Evolutionary conservation across 2,113 vertebrate species (phyloP).

Genomic region (Caracal caracal): DNA sequence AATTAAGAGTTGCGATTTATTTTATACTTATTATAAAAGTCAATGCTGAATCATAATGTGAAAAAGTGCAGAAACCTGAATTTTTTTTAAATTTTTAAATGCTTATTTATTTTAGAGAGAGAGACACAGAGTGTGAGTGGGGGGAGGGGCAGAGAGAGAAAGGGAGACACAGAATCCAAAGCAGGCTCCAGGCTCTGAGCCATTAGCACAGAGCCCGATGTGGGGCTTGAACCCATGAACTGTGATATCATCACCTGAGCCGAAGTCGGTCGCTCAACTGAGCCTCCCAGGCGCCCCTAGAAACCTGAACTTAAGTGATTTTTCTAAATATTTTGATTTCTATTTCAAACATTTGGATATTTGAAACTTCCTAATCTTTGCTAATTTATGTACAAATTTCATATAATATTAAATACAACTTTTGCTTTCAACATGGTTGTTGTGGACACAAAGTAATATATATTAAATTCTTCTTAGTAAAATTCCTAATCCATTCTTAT

Average conservation of each 20-base stretch:
- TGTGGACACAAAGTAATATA: neutral
- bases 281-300: neutral
- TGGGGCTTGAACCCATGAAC: too few relatives aligned
- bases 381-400: neutral
- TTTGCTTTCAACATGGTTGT: neutral
- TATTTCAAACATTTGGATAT: neutral
- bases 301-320: constrained; percentile 40
- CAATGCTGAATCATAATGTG: neutral
- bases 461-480: neutral
- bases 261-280: too few relatives aligned
- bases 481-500: neutral
- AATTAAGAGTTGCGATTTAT: neutral
- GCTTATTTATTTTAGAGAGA: too few relatives aligned
- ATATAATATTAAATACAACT: neutral
- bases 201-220: too few relatives aligned
- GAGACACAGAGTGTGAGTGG: too few relatives aligned
- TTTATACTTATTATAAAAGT: constrained; percentile 1
- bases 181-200: too few relatives aligned
- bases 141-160: too few relatives aligned
- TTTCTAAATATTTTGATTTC: constrained; percentile 32
- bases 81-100: neutral
- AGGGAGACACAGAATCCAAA: too few relatives aligned
- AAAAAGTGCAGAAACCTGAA: constrained; percentile 21
- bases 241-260: too few relatives aligned
- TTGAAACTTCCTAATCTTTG: neutral